A percentile compares a stretch with the other conserved stretches of the same genome.
Evolutionary conservation across 1,140 invertebrate species (phyloP).

Genomic region (Gryllus bimaculatus): DNA sequence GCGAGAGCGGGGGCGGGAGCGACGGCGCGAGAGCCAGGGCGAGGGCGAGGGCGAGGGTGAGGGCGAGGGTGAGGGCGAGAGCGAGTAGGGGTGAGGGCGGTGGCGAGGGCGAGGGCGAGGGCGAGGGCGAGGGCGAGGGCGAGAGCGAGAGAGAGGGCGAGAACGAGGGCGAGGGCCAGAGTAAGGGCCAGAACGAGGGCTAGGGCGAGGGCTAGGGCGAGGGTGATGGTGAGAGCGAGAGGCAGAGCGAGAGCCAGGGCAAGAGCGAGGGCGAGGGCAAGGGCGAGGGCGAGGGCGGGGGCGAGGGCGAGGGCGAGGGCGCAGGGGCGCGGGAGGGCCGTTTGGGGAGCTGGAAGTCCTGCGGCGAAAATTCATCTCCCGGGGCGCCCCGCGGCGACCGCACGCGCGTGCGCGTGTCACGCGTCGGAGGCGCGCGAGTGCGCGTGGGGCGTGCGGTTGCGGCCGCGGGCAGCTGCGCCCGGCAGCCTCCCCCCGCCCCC

Average conservation of each 20-base stretch:
- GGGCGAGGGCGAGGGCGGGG: not conserved
- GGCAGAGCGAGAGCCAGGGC: not conserved
- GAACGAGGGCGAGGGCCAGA: not conserved
- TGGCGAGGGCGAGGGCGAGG: not conserved
- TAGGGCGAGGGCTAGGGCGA: not conserved
- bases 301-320: too few species aligned
- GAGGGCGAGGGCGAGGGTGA: conserved; percentile 7
- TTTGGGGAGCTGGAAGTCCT: too few species aligned
- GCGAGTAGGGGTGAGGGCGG: not conserved
- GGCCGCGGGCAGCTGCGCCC: too few species aligned
- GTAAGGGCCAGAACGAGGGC: not conserved
- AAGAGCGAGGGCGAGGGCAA: conserved; percentile 9
- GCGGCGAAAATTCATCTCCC: too few species aligned
- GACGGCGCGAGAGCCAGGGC: conserved; percentile 12
- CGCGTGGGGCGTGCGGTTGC: too few species aligned
- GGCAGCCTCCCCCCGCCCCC: too few species aligned
- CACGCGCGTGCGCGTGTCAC: too few species aligned
- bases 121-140: conserved; percentile 6
- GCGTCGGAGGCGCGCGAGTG: too few species aligned
- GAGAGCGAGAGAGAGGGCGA: conserved; percentile 8
- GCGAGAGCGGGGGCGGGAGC: not conserved
- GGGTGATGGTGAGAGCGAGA: not conserved
- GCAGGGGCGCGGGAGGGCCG: too few species aligned
- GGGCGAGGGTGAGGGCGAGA: not conserved
- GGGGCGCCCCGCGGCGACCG: too few species aligned